Evolutionary conservation across 2,797 vertebrate genomes (phyloP), one percentile per base, ranked within the genome.

Genomic region (Rhodeus uyekii): DNA sequence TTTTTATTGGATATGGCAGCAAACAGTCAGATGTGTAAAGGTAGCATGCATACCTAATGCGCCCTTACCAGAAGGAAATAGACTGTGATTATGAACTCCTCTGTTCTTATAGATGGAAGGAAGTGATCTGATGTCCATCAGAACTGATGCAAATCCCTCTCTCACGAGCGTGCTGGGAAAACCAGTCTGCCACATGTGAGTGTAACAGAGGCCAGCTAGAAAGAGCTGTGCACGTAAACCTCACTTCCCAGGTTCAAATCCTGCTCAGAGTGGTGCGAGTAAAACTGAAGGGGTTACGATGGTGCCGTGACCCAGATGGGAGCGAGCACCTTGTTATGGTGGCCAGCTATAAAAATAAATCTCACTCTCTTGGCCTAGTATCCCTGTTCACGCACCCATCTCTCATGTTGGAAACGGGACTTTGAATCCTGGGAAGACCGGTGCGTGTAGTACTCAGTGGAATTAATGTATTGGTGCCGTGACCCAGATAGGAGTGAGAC

Each of bases 1-100:
- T 72, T 71, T 80, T 60, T 36, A 80, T 80, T 71, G 67, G 78
- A 61, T 60, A 71, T 80, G 78, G 67, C 67, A 80, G 78, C 50
- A 46, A 80, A 80, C 78, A 80, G 67, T 80, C 67, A 72, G 39
- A 61, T 0, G 36, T 80, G 78, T 71, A n/a, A 71, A 55, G 65
- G 27, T 14, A 4, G 78, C 27, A 24, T 46, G 67, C 53, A 71
- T 72, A 34, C 12, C 65, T 80, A 60, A 72, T 46, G 5, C 53
- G 1, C 12, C 12, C 48, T 42, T 13, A 79, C 78, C 38, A n/a
- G 27, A 19, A 60, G 78, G 27, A 71, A 80, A 71, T 71, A 18
- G 27, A 71, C 36, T 14, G 18, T 39, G 48, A 69, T 79, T 55
- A 58, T 44, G 38, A 69, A 58, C 64, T 55, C 29, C 50, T 79